Base-by-base conservation (phyloP, 1,140 invertebrate genomes). In the Heliconius eleuchia region DNA sequence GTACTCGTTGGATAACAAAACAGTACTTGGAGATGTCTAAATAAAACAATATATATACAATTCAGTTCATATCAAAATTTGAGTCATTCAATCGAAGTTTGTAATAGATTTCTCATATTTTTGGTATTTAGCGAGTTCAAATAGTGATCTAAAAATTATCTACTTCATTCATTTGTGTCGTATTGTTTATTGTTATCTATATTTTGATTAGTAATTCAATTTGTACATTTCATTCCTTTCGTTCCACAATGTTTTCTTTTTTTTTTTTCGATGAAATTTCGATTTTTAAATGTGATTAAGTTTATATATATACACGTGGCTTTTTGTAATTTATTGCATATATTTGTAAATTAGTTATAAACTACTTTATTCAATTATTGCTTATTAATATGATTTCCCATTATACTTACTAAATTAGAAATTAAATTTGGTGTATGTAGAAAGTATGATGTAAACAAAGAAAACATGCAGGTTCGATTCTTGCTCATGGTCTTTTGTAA, bases 401-500 rank as follows among this genome's bases (percentile, higher is more conserved):
- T 19, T 19, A 19, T 19, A 52, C 18, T 7, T 27, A 30, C 3
- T 4, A 16, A 23, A 66, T 30, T 30, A 16, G 27, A 23, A 66
- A 66, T 30, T 30, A 66, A 30, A 66, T 27, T 30, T 27, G 2
- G 23, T 23, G 55, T 57, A 27, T 30, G 23, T 66, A 30, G 27
- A 5, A 27, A 66, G 0, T 27, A 66, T 66, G 23, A 27, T 16
- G 27, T 66, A 30, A 30, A 66, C 60, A 66, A 11, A 66, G 6
- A 57, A 57, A 11, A 19, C 3, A 16, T 66, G 60, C 23, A 66
- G 60, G 5, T 66, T 27, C 13, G 27, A 30, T 27, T 27, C 27
- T 30, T 66, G 60, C 60, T 30, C 60, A 27, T 66, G 30, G 27
- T 66, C 55, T 66, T 66, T 27, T 66, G 60, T 66, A 66, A 66